Percentiles rank a stretch among this genome's conserved stretches.
Conservation (phyloP, 2,888 invertebrate genomes). For the Ischnus inquisitorius region DNA sequence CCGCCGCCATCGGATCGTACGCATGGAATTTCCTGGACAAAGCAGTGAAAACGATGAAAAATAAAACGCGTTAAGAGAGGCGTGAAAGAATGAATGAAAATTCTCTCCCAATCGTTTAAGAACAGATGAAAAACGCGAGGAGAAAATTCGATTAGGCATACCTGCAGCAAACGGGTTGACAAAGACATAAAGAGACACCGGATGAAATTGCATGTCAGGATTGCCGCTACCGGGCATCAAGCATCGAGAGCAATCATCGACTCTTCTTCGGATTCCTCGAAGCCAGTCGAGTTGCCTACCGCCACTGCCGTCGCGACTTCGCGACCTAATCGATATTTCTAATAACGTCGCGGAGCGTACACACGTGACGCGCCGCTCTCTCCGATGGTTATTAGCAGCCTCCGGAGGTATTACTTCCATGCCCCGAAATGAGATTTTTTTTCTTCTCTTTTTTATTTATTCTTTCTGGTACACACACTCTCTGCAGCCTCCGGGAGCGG, state of each 20-base stretch:
- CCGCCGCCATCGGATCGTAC: background rate
- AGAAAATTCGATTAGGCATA: constrained; percentile 14
- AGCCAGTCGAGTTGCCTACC: constrained; percentile 5
- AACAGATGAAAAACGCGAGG: background rate
- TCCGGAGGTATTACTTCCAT: constrained; percentile 56
- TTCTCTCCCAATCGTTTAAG: background rate
- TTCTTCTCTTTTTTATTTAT: constrained; percentile 36
- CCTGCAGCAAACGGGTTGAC: background rate
- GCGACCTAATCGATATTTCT: constrained; percentile 71
- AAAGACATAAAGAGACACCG: constrained; percentile 5
- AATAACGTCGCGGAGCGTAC: constrained; percentile 63
- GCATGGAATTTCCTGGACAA: background rate
- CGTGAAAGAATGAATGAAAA: background rate
- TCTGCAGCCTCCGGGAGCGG: background rate
- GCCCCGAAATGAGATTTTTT: constrained; percentile 65
- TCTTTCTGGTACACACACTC: constrained; percentile 11
- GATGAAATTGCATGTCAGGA: constrained; percentile 58
- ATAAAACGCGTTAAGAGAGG: background rate
- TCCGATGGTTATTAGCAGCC: constrained; percentile 66
- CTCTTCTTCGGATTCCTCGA: constrained; percentile 49
- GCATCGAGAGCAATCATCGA: constrained; percentile 60
- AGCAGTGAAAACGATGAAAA: background rate
- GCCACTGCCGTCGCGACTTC: constrained; percentile 13
- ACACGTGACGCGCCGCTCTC: constrained; percentile 47
- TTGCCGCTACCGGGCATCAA: constrained; percentile 54